Conservation (phyloP, 2,797 vertebrate species). For the Clarias fuscus region DNA sequence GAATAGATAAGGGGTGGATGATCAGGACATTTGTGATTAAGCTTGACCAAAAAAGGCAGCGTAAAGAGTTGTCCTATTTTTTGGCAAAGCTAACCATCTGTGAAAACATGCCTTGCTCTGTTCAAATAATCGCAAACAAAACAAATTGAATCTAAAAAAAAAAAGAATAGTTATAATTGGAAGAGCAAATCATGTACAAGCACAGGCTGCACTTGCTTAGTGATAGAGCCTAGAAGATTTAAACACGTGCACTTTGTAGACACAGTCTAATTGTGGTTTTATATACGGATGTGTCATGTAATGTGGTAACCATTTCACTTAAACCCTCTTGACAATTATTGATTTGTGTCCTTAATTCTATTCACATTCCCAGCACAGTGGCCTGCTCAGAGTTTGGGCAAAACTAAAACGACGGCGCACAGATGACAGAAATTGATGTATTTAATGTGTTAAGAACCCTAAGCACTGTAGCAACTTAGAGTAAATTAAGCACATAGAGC, state of each 20-base stretch:
- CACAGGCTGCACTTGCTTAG: neutral
- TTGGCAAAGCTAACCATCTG: neutral
- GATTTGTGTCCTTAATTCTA: constrained; percentile 14
- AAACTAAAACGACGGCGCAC: neutral
- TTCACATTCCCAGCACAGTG: neutral
- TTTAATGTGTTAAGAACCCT: constrained; percentile 10
- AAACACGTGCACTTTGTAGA: neutral
- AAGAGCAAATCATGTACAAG: neutral
- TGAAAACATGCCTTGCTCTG: neutral
- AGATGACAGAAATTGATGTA: neutral
- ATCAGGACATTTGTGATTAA: neutral
- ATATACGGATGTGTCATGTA: constrained; percentile 5
- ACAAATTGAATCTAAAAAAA: neutral
- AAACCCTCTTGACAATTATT: neutral
- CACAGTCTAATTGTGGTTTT: neutral
- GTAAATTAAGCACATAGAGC: neutral
- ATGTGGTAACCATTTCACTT: neutral
- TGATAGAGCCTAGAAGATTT: neutral
- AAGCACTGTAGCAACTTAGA: neutral
- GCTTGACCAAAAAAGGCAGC: neutral
- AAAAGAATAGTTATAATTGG: neutral
- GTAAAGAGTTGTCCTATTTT: no score
- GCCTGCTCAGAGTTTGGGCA: neutral
- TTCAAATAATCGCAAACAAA: neutral
- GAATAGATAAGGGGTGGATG: no score